These are phyloP conservation scores for Schlechtendalia chinensis DNA, from an alignment of 1,140 invertebrate genomes.

Conservation along the genomic window DNA sequence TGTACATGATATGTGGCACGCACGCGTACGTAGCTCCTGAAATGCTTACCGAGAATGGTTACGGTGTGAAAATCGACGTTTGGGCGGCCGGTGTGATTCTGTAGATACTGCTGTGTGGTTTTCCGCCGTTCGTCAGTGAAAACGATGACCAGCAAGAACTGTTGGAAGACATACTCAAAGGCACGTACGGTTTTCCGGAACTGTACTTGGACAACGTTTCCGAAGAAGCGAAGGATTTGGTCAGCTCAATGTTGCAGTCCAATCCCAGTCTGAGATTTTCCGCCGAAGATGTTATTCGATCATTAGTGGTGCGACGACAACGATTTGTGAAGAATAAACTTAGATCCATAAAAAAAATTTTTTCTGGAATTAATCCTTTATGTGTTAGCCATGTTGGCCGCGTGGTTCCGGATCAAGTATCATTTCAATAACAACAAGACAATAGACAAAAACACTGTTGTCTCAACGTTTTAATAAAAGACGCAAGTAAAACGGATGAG, in stretches of 20 bases:
- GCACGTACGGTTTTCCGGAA: constrained; percentile 89
- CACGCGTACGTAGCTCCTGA: constrained; percentile 98
- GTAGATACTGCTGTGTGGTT: constrained; percentile 95
- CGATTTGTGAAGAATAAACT: constrained; percentile 32
- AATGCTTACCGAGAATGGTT: constrained; percentile 93
- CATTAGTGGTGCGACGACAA: constrained; percentile 79
- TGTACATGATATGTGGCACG: constrained; percentile 94
- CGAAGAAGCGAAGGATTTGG: constrained; percentile 79
- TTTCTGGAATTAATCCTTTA: constrained; percentile 25
- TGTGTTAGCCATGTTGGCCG: no score
- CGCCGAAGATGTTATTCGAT: constrained; percentile 88
- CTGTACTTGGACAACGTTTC: constrained; percentile 93
- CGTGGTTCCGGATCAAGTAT: no score
- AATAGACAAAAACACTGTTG: no score
- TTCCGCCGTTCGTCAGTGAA: constrained; percentile 90
- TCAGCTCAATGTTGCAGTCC: constrained; percentile 86
- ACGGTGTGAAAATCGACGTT: constrained; percentile 93
- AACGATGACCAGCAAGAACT: constrained; percentile 92
- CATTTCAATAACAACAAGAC: no score
- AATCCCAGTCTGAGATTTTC: constrained; percentile 84
- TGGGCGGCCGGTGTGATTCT: constrained; percentile 97
- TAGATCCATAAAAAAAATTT: not conserved
- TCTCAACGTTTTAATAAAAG: no score
- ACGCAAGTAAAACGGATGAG: no score
- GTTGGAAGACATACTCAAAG: constrained; percentile 90